These are phyloP conservation scores for Chaetodon auriga DNA, from an alignment of 2,113 vertebrate genomes.

Conservation along the genomic window DNA sequence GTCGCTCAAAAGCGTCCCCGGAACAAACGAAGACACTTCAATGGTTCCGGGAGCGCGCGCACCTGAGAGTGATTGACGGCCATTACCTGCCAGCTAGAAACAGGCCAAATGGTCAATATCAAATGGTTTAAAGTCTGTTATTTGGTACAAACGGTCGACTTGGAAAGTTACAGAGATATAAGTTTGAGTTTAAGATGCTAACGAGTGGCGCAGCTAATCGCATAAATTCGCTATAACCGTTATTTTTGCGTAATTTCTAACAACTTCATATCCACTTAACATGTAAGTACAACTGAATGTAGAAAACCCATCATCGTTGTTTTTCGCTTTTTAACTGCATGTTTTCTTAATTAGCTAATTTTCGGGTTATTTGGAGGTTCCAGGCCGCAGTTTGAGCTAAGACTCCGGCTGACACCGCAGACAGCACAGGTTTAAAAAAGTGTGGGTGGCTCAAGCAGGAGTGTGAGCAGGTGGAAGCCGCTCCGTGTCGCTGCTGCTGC, in stretches of 20 bases:
- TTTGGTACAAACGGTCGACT: rapidly evolving
- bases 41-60: constrained; percentile 59
- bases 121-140: background rate
- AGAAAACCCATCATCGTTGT: rapidly evolving
- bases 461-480: constrained; percentile 78
- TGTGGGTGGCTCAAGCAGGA: constrained; percentile 71
- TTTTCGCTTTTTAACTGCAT: background rate
- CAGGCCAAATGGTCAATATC: background rate
- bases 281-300: constrained; percentile 64
- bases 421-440: constrained; percentile 17
- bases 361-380: background rate
- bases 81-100: background rate
- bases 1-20: constrained; percentile 43
- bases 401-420: constrained; percentile 11
- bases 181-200: background rate
- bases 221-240: background rate
- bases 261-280: background rate
- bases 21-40: background rate
- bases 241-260: background rate
- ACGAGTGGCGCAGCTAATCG: background rate
- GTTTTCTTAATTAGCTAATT: background rate
- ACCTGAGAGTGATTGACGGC: constrained; percentile 54
- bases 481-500: constrained; percentile 79
- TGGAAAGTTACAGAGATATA: background rate
- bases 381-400: background rate